Evolutionary conservation across 2,113 vertebrate species (phyloP), one percentile per base, ranked within the genome.

Genomic region (Gorilla gorilla): DNA sequence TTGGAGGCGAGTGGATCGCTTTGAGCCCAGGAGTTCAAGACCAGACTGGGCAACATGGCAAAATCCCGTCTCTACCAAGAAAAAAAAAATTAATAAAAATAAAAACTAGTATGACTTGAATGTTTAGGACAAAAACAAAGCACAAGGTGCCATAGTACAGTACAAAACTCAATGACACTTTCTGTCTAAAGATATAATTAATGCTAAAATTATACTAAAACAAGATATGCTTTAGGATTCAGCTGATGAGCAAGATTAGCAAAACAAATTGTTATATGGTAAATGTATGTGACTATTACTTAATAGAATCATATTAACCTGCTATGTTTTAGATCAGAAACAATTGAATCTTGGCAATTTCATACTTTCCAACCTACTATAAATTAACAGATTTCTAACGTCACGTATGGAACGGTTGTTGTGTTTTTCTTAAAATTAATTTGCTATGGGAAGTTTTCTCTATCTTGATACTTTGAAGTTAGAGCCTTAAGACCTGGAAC

Each of bases 131-230:
- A 57, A 43, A 90, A 66, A 64, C 43, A 90, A 78, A 25, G 22
- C 6, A n/a, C 43, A 64, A 48, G 17, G 7, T 27, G 3, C 14
- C 3, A 1, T 20, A 61, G 6, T 45, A 30, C 3, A 30, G 7
- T 32, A 70, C 2, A 82, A 75, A 81, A 38, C 30, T 89, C 5
- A 17, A 17, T 75, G 57, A 8, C 25, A 30, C 12, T 81, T 89
- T 38, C 48, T 70, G 11, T 45, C 64, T 68, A 50, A 89, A 93
- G 57, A 52, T 32, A 70, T 14, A 50, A 92, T 32, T 75, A 76
- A 80, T 88, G 18, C 78, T 50, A 70, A 95, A 95, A 92, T 79
- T 87, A 68, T 84, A 66, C 64, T 30, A 23, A 79, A 81, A 50
- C 35, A 66, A 83, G n/a, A 3, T 35, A 38, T 40, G 43, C 78